Percentiles rank a stretch among this genome's conserved stretches.
These are phyloP conservation scores for Thera britannica DNA, from an alignment of 2,888 invertebrate genomes.

Conservation along the genomic window DNA sequence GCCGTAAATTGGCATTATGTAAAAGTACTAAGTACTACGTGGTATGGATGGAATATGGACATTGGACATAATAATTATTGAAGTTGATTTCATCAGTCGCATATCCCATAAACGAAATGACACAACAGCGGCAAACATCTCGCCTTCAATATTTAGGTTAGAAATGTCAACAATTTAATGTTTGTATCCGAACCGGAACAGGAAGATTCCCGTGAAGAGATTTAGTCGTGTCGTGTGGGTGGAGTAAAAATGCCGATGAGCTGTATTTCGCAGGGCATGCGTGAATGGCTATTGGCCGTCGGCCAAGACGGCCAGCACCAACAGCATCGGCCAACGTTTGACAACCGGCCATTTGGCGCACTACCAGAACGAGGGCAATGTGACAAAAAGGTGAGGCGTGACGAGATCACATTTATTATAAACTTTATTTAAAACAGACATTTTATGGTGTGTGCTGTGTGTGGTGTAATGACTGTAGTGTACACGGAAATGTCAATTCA, in stretches of 20 bases:
- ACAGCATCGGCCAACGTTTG: conserved; percentile 49
- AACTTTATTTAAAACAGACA: conserved; percentile 32
- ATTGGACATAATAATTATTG: conserved; percentile 12
- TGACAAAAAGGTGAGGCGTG: conserved; percentile 56
- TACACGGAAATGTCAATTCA: conserved; percentile 14
- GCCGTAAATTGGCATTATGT: conserved; percentile 7
- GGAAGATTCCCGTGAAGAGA: conserved; percentile 59
- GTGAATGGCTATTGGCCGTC: conserved; percentile 65
- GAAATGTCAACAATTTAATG: conserved; percentile 37
- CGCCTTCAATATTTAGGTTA: conserved; percentile 27
- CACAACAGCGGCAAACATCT: conserved; percentile 14
- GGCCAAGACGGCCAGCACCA: conserved; percentile 49
- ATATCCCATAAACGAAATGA: conserved; percentile 24
- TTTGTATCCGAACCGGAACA: conserved; percentile 62
- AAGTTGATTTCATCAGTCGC: conserved; percentile 24
- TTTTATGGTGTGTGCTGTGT: not conserved
- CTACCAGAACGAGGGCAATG: conserved; percentile 63
- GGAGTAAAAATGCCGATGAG: conserved; percentile 52
- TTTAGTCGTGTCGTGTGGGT: conserved; percentile 52
- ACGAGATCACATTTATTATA: conserved; percentile 40
- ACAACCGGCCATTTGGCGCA: conserved; percentile 61
- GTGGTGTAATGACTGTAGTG: not conserved
- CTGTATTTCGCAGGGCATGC: conserved; percentile 45
- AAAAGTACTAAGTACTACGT: too few species aligned
- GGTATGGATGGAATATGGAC: not conserved